Conservation (phyloP, 2,113 vertebrate genomes). For the Orycteropus afer region DNA sequence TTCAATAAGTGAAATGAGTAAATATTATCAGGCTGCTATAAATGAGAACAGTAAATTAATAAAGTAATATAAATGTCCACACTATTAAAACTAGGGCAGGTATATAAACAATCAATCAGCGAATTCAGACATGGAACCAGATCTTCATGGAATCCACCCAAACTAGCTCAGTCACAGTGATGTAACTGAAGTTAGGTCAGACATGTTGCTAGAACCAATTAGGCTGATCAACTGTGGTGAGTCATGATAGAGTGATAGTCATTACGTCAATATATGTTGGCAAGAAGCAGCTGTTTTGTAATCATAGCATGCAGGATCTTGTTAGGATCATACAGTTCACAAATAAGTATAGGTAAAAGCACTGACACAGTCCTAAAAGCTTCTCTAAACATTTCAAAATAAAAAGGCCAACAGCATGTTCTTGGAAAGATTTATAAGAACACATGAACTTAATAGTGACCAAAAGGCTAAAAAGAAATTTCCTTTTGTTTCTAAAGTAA, state of each 20-base stretch:
- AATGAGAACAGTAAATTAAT: conserved; percentile 33
- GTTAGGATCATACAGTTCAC: background rate
- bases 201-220: conserved; percentile 32
- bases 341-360: background rate
- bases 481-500: background rate
- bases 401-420: background rate
- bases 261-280: background rate
- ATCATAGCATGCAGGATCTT: background rate
- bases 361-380: background rate
- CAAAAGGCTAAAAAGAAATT: background rate
- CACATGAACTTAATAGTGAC: background rate
- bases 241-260: background rate
- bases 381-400: conserved; percentile 5
- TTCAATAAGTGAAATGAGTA: background rate
- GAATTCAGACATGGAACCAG: conserved; percentile 24
- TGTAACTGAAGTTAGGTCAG: conserved; percentile 24
- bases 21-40: conserved; percentile 24
- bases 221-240: conserved; percentile 23
- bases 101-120: background rate
- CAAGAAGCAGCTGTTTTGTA: background rate
- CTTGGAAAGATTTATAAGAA: background rate
- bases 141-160: conserved; percentile 40
- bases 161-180: conserved; percentile 1
- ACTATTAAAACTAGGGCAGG: conserved; percentile 28
- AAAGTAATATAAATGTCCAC: background rate